Percentiles rank a stretch among this genome's conserved stretches.
These are phyloP conservation scores for Andrena bucephala DNA, from an alignment of 2,888 invertebrate species.

Conservation along the genomic window DNA sequence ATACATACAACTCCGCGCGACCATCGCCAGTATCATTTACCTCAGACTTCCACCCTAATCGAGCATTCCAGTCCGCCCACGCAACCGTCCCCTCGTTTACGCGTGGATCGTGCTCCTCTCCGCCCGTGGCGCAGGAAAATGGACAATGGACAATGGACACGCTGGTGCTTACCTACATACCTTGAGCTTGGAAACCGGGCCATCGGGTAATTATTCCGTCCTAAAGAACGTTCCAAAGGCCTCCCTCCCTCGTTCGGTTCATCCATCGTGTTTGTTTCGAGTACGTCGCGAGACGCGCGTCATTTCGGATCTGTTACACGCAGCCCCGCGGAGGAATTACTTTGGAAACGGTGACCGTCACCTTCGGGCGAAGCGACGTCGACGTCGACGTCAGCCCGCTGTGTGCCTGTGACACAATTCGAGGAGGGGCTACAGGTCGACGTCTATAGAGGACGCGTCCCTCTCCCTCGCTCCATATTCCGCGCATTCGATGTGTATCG, in stretches of 20 bases:
- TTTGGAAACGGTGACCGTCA: constrained; percentile 46
- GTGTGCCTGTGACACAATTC: constrained; percentile 53
- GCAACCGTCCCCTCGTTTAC: background rate
- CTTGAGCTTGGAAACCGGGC: constrained; percentile 49
- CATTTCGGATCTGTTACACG: constrained; percentile 39
- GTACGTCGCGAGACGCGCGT: constrained; percentile 41
- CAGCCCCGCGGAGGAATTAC: constrained; percentile 22
- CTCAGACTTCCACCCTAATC: no score
- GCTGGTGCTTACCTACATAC: background rate
- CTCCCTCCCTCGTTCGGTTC: constrained; percentile 6
- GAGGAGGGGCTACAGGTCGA: constrained; percentile 25
- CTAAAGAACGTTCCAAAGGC: constrained; percentile 42
- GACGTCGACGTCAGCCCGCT: constrained; percentile 17
- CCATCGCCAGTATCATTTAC: no score
- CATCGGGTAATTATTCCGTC: constrained; percentile 62
- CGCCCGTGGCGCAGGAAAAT: background rate
- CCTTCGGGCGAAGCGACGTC: constrained; percentile 38
- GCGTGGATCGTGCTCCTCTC: background rate
- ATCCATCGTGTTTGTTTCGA: constrained; percentile 46
- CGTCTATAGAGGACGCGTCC: background rate
- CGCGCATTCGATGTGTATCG: constrained; percentile 55
- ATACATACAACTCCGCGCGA: no score
- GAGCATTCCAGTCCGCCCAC: background rate
- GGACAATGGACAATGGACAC: background rate
- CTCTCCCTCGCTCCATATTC: constrained; percentile 41